These are phyloP conservation scores for Carettochelys insculpta DNA, from an alignment of 2,113 vertebrate genomes.

Conservation along the genomic window DNA sequence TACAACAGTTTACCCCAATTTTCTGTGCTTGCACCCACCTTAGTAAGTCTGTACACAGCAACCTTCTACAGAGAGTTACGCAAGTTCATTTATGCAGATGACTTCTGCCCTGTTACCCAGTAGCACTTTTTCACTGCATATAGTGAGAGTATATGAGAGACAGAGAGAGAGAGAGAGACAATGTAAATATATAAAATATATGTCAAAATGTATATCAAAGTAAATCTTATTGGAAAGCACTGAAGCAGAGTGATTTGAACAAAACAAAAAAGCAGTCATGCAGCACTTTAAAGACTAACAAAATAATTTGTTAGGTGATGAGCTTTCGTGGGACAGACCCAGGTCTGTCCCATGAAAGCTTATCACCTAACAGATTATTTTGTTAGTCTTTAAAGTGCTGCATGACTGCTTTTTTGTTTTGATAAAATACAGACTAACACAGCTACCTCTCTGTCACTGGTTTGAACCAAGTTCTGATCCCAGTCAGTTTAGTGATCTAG, in stretches of 20 bases:
- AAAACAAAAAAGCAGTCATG: no score
- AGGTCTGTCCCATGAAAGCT: no score
- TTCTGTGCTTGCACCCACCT: neutral
- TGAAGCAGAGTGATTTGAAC: neutral
- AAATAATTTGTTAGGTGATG: no score
- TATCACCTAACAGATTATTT: no score
- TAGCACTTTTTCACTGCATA: neutral
- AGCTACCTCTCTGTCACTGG: no score
- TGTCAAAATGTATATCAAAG: neutral
- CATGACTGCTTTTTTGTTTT: no score
- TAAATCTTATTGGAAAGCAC: conserved; percentile 15
- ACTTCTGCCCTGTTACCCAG: neutral
- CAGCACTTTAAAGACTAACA: no score
- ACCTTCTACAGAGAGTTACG: neutral
- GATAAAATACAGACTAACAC: no score
- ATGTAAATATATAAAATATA: no score
- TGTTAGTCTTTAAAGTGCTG: no score
- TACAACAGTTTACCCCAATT: neutral
- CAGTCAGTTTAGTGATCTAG: neutral
- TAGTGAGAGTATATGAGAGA: neutral
- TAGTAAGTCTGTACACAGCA: neutral
- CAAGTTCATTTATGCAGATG: neutral
- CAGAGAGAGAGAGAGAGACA: no score
- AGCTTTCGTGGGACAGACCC: no score
- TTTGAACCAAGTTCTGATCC: neutral